Conservation (phyloP, 2,888 invertebrate species). For the Ernsta delagoae region DNA sequence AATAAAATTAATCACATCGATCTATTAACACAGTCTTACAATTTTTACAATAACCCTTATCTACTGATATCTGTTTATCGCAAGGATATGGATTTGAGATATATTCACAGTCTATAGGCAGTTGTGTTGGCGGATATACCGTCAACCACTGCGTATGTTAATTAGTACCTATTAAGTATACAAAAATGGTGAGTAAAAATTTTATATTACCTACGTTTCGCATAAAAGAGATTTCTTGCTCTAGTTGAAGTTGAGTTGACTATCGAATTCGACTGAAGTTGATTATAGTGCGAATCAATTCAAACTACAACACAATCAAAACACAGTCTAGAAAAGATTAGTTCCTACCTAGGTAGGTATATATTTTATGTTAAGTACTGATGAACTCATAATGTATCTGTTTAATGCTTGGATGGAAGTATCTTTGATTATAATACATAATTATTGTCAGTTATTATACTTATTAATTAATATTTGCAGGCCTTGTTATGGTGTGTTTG, state of each 20-base stretch:
- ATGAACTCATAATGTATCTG: too few relatives aligned
- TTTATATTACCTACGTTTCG: not conserved
- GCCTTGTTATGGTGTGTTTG: constrained; percentile 50
- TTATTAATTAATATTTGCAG: not conserved
- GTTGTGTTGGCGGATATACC: constrained; percentile 65
- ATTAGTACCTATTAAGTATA: constrained; percentile 29
- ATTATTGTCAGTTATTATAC: too few relatives aligned
- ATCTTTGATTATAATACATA: too few relatives aligned
- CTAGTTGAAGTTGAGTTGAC: too few relatives aligned
- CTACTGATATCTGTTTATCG: constrained; percentile 65
- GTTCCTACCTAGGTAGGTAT: too few relatives aligned
- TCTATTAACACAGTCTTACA: constrained; percentile 59
- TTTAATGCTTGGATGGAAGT: too few relatives aligned
- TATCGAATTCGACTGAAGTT: too few relatives aligned
- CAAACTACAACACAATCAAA: too few relatives aligned
- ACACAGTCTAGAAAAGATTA: too few relatives aligned
- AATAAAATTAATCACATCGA: constrained; percentile 43
- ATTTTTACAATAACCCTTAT: constrained; percentile 62
- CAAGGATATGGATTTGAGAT: constrained; percentile 60
- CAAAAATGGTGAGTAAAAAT: not conserved
- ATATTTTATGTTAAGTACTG: too few relatives aligned
- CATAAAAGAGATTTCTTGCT: too few relatives aligned
- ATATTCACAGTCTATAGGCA: constrained; percentile 56
- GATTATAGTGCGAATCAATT: too few relatives aligned
- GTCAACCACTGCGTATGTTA: constrained; percentile 55